Base-by-base conservation (phyloP, 2,113 vertebrate genomes). In the Turdus rufiventris region DNA sequence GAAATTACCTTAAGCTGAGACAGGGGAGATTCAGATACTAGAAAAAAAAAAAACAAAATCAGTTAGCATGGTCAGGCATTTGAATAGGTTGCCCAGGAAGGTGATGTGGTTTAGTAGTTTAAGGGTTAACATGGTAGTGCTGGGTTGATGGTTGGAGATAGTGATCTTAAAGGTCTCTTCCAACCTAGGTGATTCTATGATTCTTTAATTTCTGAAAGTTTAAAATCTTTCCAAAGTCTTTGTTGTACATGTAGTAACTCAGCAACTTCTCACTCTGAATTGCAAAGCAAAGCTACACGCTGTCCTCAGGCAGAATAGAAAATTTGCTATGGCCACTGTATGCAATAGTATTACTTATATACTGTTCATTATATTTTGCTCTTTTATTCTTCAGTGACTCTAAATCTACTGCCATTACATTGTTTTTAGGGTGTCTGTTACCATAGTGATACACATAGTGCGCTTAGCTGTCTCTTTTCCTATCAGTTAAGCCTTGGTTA, bases 41-140 rank as follows among this genome's bases (percentile, higher is more conserved):
- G 42, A 42, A 62, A 76, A 33, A 45, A 45, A 20, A 17, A 62
- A 76, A 33, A 45, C 36, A 20, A 17, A 2, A 0, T 40, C 26
- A 10, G 8, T 57, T 57, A 18, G 1, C 0, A 1, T 26, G 2
- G 25, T 45, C 15, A 61, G 15, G 24, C 14, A 15, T 33, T 50
- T 56, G 14, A 50, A 42, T 43, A 33, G 4, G 3, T 28, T 36
- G 18, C 6, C 6, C 21, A 36, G 31, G 31, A 14, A 56, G 31
- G 25, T 48, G 31, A 50, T 43, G 16, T 2, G 5, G 6, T 67
- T 81, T 61, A 40, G 24, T 28, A 26, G 8, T 50, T 58, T 51
- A 57, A 43, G 20, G 24, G 14, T 47, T 81, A 31, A 17, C 6
- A 11, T 14, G 13, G 5, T n/a, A 40, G 7, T 40, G 14, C 16